phyloP scores from a whole-genome alignment of 2,888 invertebrate species.

The Pedicia rivosa region DNA sequence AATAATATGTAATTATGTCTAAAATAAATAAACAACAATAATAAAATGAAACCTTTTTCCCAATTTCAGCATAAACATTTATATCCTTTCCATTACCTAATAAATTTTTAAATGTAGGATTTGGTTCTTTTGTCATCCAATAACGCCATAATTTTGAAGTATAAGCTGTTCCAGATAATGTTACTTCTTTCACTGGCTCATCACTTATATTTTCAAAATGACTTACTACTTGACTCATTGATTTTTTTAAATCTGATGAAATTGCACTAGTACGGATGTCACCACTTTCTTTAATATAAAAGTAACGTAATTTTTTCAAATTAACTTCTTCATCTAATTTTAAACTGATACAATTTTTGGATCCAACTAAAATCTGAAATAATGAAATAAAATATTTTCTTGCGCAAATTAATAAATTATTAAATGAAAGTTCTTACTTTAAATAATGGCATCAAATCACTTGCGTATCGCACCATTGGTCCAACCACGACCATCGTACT shows the following conservation, averaged over 20 bases:
- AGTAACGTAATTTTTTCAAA: conserved; percentile 50
- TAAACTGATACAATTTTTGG: conserved; percentile 34
- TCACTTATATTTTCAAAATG: conserved; percentile 30
- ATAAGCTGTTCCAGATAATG: conserved; percentile 25
- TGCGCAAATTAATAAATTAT: background rate
- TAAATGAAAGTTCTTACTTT: conserved; percentile 35
- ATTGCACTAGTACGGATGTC: conserved; percentile 59
- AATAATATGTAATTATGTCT: conserved; percentile 3
- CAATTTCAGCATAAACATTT: conserved; percentile 36
- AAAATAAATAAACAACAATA: conserved; percentile 1
- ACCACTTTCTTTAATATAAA: conserved; percentile 59
- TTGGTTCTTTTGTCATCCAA: conserved; percentile 57
- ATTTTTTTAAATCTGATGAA: conserved; percentile 43
- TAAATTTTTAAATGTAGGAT: conserved; percentile 41
- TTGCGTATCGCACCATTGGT: conserved; percentile 60
- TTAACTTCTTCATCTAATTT: conserved; percentile 44
- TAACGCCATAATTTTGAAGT: conserved; percentile 55
- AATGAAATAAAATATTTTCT: background rate
- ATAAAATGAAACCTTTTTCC: conserved; percentile 38
- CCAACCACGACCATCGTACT: conserved; percentile 71
- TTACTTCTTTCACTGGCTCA: conserved; percentile 18
- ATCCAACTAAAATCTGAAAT: conserved; percentile 23
- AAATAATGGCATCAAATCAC: conserved; percentile 65
- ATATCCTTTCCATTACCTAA: conserved; percentile 45
- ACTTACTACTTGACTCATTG: conserved; percentile 38